Conservation (phyloP, 2,888 invertebrate species). For the Euplexia lucipara region DNA sequence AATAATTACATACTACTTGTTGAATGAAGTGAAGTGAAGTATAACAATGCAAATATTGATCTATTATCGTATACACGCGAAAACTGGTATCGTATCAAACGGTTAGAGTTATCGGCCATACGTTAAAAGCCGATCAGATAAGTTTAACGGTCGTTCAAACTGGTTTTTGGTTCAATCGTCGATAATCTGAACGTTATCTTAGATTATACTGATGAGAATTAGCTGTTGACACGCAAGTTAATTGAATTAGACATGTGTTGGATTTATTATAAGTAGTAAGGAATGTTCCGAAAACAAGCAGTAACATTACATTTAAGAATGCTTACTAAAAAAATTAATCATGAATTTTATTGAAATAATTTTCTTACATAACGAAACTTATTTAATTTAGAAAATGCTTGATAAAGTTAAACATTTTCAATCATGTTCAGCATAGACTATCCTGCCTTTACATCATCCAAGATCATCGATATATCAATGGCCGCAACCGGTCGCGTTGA, state of each 20-base stretch:
- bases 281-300: background rate
- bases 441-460: conserved; percentile 45
- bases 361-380: background rate
- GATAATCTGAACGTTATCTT: conserved; percentile 52
- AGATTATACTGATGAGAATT: conserved; percentile 59
- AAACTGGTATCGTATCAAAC: conserved; percentile 71
- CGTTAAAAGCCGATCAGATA: conserved; percentile 75
- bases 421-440: conserved; percentile 12
- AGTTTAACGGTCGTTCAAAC: conserved; percentile 83
- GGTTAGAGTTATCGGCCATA: conserved; percentile 73
- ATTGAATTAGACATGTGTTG: conserved; percentile 24
- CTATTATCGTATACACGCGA: conserved; percentile 74
- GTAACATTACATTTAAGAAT: background rate
- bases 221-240: conserved; percentile 32
- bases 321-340: background rate
- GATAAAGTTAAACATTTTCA: too few relatives aligned
- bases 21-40: conserved; percentile 37
- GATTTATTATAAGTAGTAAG: background rate
- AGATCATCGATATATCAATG: conserved; percentile 69
- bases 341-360: background rate
- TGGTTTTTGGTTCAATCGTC: conserved; percentile 73
- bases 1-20: conserved; percentile 47
- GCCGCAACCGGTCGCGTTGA: conserved; percentile 69
- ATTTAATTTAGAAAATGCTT: too few relatives aligned
- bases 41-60: conserved; percentile 71